Evolutionary conservation across 2,888 invertebrate genomes (phyloP).

Genomic region (Pinctada fucata): DNA sequence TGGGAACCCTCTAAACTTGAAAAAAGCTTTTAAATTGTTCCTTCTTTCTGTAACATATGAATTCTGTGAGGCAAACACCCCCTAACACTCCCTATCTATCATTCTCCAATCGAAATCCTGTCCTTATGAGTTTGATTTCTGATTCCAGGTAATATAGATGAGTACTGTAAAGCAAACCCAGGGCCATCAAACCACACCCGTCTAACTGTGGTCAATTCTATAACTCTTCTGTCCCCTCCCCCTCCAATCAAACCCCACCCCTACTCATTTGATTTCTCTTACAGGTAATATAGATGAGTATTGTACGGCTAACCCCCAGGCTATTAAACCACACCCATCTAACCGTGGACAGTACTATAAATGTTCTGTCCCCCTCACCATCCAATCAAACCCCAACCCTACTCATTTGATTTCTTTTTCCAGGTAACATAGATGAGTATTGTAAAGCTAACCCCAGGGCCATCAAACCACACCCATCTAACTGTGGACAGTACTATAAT

Average conservation of each 20-base stretch:
- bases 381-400: too few species aligned
- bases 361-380: conserved; percentile 30
- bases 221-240: conserved; percentile 39
- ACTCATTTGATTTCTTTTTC: neutral
- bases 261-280: neutral
- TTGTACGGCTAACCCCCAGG: conserved; percentile 46
- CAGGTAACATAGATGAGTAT: conserved; percentile 47
- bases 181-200: conserved; percentile 37
- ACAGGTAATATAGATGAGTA: conserved; percentile 47
- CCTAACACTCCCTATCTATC: too few species aligned
- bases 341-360: conserved; percentile 57
- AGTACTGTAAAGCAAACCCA: conserved; percentile 25
- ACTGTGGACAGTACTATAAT: conserved; percentile 57
- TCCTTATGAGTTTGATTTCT: too few species aligned
- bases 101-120: too few species aligned
- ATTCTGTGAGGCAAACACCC: too few species aligned
- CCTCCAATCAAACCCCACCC: neutral
- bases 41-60: too few species aligned
- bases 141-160: conserved; percentile 1
- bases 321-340: conserved; percentile 42
- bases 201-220: conserved; percentile 45
- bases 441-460: conserved; percentile 47
- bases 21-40: too few species aligned
- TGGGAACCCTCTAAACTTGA: too few species aligned
- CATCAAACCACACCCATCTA: conserved; percentile 42